Evolutionary conservation across 2,113 vertebrate genomes (phyloP).

Genomic region (Anoura caudifer): DNA sequence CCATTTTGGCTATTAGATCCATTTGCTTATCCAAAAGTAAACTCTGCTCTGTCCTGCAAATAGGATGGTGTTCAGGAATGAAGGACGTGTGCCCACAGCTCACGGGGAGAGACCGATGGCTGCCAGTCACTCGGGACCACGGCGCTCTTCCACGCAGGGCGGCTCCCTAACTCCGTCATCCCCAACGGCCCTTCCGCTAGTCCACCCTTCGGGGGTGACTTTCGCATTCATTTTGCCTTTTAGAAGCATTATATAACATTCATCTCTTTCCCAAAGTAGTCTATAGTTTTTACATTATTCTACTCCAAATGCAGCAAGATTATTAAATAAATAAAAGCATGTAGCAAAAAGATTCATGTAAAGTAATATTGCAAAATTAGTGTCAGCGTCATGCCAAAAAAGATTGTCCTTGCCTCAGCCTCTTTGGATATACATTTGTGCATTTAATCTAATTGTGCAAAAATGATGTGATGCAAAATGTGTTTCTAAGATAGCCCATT

Average conservation of each 20-base stretch:
- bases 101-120: background rate
- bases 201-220: background rate
- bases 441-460: constrained; percentile 51
- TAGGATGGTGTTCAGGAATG: background rate
- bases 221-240: background rate
- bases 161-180: background rate
- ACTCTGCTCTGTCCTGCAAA: background rate
- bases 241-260: background rate
- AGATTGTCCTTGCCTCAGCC: background rate
- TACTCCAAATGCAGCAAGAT: constrained; percentile 7
- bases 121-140: background rate
- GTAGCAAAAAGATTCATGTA: background rate
- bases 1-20: background rate
- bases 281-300: background rate
- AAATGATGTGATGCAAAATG: constrained; percentile 5
- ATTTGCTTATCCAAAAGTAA: background rate
- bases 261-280: background rate
- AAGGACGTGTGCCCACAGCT: background rate
- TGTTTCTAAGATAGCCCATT: background rate
- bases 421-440: background rate
- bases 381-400: background rate
- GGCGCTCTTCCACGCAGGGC: background rate
- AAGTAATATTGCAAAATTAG: background rate
- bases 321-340: constrained; percentile 30
- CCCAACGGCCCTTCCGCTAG: background rate